phyloP scores from a whole-genome alignment of 2,888 invertebrate genomes.

The Xylota sylvarum region DNA sequence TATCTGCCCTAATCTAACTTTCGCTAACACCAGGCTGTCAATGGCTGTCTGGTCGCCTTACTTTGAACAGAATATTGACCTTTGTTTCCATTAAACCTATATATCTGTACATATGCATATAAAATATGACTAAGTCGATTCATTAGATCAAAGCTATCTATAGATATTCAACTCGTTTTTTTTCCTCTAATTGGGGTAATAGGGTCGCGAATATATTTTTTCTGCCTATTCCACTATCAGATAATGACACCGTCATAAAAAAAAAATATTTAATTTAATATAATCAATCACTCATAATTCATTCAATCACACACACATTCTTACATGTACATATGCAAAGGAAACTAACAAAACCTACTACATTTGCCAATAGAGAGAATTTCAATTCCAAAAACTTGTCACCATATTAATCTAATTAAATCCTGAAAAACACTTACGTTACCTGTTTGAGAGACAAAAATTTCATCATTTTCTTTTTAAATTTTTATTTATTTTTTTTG shows the following conservation, averaged over 20 bases:
- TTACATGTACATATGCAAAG: background rate
- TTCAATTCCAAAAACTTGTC: slow-evolving; percentile 22
- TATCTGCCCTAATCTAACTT: too few species aligned
- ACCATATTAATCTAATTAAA: slow-evolving; percentile 40
- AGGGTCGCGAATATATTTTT: too few species aligned
- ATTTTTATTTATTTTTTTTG: too few species aligned
- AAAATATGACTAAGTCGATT: too few species aligned
- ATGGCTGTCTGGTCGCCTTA: too few species aligned
- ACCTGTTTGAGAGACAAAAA: slow-evolving; percentile 23
- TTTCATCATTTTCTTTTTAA: background rate
- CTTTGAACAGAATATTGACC: too few species aligned
- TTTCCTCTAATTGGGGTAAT: too few species aligned
- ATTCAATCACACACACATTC: background rate
- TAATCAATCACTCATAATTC: background rate
- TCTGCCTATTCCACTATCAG: background rate
- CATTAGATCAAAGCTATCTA: too few species aligned
- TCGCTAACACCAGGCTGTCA: too few species aligned
- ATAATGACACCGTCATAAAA: background rate
- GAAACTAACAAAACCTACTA: background rate
- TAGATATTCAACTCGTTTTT: too few species aligned
- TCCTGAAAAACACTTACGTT: slow-evolving; percentile 6
- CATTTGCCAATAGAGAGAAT: slow-evolving; percentile 7
- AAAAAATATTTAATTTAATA: background rate
- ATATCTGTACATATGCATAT: too few species aligned
- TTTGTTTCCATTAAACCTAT: too few species aligned